Base-by-base conservation (phyloP, 2,888 invertebrate species). In the Tenthredo scrophulariae region DNA sequence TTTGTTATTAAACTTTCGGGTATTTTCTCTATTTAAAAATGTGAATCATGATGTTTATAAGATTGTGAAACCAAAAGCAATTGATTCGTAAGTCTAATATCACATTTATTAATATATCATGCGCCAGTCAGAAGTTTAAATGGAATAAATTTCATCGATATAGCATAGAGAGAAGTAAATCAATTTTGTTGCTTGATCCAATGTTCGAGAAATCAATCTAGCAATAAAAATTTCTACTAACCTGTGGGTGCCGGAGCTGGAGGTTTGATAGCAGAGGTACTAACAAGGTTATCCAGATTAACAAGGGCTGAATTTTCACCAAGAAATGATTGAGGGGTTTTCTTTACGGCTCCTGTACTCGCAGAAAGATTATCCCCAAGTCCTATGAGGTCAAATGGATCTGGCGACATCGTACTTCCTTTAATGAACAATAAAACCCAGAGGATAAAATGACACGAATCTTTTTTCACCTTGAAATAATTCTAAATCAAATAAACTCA, bases 241-340 rank as follows among this genome's bases (percentile, higher is more conserved):
- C 94, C 94, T 86, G 96, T 95, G 89, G 95, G 92, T 85, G 92
- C 89, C 84, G 93, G 93, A 33, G 92, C 89, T 33, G 92, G 88
- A 84, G 92, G 90, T 87, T 94, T 93, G 86, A 93, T 91, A 84
- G 93, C 88, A 77, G 94, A 93, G 50, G 94, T 93, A 84, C 95
- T 96, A 90, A 99, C 97, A 92, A 99, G 96, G 93, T 99, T 98
- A 95, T 99, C 99, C 93, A 99, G 95, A 95, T 99, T 99, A 87
- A 99, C 99, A 90, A 99, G 96, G 89, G 97, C 96, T 15, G 98
- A 98, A 94, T 99, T 99, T 94, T 98, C 98, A 72, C 99, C 99
- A 84, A 99, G 96, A 95, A 99, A 99, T 91, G 97, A 97, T 89
- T 98, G 98, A 2, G 99, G 99, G 83, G 98, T 98, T 94, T 98